A percentile compares a stretch with the other conserved stretches of the same genome.
Evolutionary conservation across 2,888 invertebrate species (phyloP).

Genomic region (Machimus atricapillus): DNA sequence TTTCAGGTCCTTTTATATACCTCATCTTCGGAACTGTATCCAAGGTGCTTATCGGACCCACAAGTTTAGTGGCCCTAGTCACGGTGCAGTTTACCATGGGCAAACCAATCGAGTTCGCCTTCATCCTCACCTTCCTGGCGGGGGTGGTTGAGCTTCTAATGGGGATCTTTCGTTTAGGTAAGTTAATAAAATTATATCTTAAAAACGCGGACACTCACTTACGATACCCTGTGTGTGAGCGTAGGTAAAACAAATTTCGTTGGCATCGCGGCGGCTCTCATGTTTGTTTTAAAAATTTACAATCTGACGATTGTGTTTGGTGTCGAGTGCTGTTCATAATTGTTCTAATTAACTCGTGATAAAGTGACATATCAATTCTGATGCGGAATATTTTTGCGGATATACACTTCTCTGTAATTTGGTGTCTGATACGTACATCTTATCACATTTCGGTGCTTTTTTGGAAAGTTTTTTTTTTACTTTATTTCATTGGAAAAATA

Average conservation of each 20-base stretch:
- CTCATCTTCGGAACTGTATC: constrained; percentile 84
- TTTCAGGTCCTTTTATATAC: constrained; percentile 79
- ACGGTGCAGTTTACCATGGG: constrained; percentile 77
- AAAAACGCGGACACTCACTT: neutral
- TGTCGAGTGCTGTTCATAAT: neutral
- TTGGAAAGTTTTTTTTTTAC: neutral
- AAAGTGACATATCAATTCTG: neutral
- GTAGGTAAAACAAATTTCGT: neutral
- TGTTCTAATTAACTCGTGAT: neutral
- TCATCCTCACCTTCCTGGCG: constrained; percentile 78
- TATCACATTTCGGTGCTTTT: neutral
- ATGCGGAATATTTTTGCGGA: neutral
- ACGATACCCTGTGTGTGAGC: neutral
- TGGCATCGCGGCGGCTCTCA: neutral
- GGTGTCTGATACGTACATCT: neutral
- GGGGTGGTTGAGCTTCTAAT: constrained; percentile 80
- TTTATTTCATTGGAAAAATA: neutral
- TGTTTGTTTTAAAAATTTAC: neutral
- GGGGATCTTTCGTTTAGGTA: constrained; percentile 80
- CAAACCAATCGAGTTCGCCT: constrained; percentile 75
- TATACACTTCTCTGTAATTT: neutral
- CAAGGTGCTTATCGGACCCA: constrained; percentile 88
- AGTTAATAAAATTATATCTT: neutral
- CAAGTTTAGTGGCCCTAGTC: constrained; percentile 81
- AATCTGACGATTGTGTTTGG: neutral